phyloP scores from a whole-genome alignment of 2,113 vertebrate genomes.

The Xenotilapia flavipinnis region DNA sequence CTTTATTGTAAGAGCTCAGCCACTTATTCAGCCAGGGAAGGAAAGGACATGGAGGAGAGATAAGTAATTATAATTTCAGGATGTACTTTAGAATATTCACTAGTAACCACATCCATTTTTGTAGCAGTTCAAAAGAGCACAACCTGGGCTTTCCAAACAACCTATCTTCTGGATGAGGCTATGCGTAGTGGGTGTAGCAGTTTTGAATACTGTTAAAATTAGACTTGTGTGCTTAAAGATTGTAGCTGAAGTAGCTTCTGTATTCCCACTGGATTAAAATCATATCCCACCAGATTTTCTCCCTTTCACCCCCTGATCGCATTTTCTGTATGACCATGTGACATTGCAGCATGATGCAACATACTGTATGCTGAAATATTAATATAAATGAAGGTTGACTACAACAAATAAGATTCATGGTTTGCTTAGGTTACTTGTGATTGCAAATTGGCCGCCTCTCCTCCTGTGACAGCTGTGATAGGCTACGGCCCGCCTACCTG shows the following conservation, averaged over 20 bases:
- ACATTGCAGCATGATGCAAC: neutral
- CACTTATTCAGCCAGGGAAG: conserved; percentile 21
- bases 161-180: neutral
- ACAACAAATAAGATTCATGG: neutral
- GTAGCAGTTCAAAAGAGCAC: neutral
- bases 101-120: neutral
- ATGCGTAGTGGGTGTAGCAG: conserved; percentile 15
- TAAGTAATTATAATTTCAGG: conserved; percentile 6
- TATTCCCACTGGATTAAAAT: neutral
- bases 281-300: neutral
- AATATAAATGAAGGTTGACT: neutral
- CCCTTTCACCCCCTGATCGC: neutral
- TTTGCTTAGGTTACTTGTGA: neutral
- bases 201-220: neutral
- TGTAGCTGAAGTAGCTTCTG: neutral
- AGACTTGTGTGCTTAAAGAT: conserved; percentile 22
- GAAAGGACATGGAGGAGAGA: neutral
- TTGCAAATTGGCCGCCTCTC: neutral
- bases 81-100: neutral
- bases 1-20: conserved; percentile 20
- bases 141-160: neutral
- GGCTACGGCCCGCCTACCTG: neutral
- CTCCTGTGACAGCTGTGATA: neutral
- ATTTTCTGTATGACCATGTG: neutral
- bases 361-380: neutral